Evolutionary conservation across 2,888 invertebrate genomes (phyloP), one percentile per base, ranked within the genome.

Genomic region (Euproctis similis): DNA sequence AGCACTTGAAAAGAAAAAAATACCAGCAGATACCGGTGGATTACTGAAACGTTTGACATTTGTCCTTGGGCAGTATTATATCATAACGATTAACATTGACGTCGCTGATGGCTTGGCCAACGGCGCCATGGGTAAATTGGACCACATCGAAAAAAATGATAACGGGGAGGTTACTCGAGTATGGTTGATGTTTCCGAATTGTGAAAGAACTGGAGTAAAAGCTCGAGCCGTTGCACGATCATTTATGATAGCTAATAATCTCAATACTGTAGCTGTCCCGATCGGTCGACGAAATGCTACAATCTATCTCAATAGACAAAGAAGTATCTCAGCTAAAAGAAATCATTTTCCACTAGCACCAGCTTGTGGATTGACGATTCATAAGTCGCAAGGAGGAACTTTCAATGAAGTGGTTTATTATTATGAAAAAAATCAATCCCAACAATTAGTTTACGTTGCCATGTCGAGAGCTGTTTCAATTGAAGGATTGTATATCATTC

Each of bases 341-440:
- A 41, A 45, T 45, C 34, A 36, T 39, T 17, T 45, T 45, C 36
- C 50, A 42, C 8, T 46, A 6, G 18, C n/a, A 8, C 18, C 18
- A 5, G 49, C 39, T 42, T 44, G 23, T 34, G 30, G 34, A 21
- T 31, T 4, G 8, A 37, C 33, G 8, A 37, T 36, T 23, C 37
- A 38, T 25, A 38, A 33, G 14, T 31, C 36, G 25, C 39, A 37
- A 34, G 36, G 41, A 32, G 34, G 39, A 23, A 42, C 42, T 12
- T 42, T 36, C 29, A 33, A 34, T 25, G 20, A 31, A 36, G 39
- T 42, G 2, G 18, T 18, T 6, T 18, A 18, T 8, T 2, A 18
- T 2, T 18, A 18, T 7, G 3, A 3, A 2, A 5, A 3, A 3
- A 6, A 4, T 6, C 18, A 18, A 18, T n/a, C 34, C 19, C 34